phyloP scores from a whole-genome alignment of 2,113 vertebrate genomes.

The Salvelinus fontinalis region DNA sequence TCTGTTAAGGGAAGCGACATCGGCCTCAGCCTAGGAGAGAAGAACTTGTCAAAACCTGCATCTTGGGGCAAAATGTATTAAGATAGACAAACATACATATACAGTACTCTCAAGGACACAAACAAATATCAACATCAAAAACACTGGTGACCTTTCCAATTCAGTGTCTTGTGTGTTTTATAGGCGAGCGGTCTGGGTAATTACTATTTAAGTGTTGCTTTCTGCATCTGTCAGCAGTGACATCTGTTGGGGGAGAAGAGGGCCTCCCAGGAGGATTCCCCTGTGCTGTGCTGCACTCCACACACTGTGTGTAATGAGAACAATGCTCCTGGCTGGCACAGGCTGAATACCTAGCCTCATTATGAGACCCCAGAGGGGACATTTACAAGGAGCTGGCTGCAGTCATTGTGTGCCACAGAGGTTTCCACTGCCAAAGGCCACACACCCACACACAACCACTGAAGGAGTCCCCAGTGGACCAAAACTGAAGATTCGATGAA shows the following conservation, averaged over 20 bases:
- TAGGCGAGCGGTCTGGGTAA: no score
- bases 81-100: not conserved
- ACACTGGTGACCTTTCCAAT: not conserved
- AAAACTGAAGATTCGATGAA: not conserved
- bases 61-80: not conserved
- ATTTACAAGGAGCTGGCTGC: constrained; percentile 39
- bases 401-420: constrained; percentile 31
- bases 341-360: constrained; percentile 41
- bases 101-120: not conserved
- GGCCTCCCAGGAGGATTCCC: constrained; percentile 15
- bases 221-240: not conserved
- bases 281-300: constrained; percentile 10
- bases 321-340: constrained; percentile 18
- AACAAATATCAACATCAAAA: not conserved
- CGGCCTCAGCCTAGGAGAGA: constrained; percentile 85
- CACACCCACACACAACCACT: constrained; percentile 27
- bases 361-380: constrained; percentile 44
- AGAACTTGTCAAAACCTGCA: constrained; percentile 5
- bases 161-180: not conserved
- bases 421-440: constrained; percentile 37
- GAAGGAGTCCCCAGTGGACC: no score
- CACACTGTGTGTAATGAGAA: constrained; percentile 39
- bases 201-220: not conserved
- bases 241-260: constrained; percentile 22
- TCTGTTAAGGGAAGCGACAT: constrained; percentile 96